Evolutionary conservation across 2,888 invertebrate species (phyloP).

Genomic region (Euphydryas editha): DNA sequence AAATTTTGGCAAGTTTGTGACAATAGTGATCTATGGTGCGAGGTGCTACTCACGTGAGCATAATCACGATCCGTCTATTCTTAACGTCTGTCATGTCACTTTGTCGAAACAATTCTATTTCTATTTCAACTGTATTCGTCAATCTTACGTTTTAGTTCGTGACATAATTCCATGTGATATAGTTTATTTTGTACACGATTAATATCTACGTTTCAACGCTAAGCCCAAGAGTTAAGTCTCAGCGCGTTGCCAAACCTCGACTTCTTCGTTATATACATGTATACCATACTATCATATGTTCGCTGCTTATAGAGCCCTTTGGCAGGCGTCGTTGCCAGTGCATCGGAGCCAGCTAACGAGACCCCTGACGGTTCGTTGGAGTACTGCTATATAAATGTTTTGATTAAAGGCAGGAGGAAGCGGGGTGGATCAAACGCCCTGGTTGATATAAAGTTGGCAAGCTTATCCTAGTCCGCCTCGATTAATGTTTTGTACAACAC

Average conservation of each 20-base stretch:
- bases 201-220: slow-evolving; percentile 39
- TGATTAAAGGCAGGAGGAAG: slow-evolving; percentile 48
- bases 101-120: slow-evolving; percentile 44
- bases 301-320: slow-evolving; percentile 59
- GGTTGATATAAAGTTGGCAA: slow-evolving; percentile 58
- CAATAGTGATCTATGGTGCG: slow-evolving; percentile 16
- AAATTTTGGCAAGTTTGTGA: slow-evolving; percentile 13
- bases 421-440: slow-evolving; percentile 54
- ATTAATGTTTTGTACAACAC: slow-evolving; percentile 67
- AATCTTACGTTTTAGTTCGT: slow-evolving; percentile 42
- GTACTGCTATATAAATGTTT: slow-evolving; percentile 46
- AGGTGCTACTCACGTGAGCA: slow-evolving; percentile 37
- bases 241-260: slow-evolving; percentile 58
- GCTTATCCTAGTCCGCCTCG: slow-evolving; percentile 57
- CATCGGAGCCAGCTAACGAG: slow-evolving; percentile 52
- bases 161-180: slow-evolving; percentile 45
- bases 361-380: slow-evolving; percentile 61
- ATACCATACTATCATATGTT: slow-evolving; percentile 29
- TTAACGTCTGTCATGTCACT: slow-evolving; percentile 31
- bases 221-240: slow-evolving; percentile 39
- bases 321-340: slow-evolving; percentile 63
- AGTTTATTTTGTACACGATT: slow-evolving; percentile 31
- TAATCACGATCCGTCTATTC: slow-evolving; percentile 37
- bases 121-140: slow-evolving; percentile 40
- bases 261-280: slow-evolving; percentile 46